Conservation (phyloP, 2,888 invertebrate species). For the Pterostichus niger region DNA sequence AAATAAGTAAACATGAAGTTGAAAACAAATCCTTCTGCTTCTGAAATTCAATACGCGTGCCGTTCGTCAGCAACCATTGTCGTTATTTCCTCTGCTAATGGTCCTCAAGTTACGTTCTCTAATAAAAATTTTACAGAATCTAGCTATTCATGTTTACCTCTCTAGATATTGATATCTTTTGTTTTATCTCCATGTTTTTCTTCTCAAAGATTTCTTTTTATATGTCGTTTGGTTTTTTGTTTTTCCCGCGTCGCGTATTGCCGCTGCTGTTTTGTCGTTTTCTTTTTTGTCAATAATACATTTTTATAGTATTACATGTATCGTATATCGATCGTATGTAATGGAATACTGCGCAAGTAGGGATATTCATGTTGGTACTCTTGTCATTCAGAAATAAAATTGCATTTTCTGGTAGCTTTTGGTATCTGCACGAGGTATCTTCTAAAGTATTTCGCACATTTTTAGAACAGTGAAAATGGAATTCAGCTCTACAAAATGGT, state of each 20-base stretch:
- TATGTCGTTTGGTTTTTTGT: conserved; percentile 24
- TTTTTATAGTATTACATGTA: conserved; percentile 39
- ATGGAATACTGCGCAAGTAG: conserved; percentile 13
- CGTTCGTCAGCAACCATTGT: not conserved
- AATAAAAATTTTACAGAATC: conserved; percentile 41
- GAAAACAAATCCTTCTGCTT: no score
- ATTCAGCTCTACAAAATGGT: no score
- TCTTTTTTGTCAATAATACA: conserved; percentile 32
- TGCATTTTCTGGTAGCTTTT: no score
- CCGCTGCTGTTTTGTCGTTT: conserved; percentile 16
- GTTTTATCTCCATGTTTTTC: conserved; percentile 36
- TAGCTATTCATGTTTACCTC: conserved; percentile 34
- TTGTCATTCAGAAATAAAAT: no score
- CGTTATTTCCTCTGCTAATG: conserved; percentile 11
- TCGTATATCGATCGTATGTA: conserved; percentile 11
- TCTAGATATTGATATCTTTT: conserved; percentile 30
- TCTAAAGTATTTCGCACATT: no score
- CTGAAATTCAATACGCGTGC: conserved; percentile 2
- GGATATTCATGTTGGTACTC: no score
- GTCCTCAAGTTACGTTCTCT: not conserved
- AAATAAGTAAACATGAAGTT: no score
- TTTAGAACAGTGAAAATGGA: no score
- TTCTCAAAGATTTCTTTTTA: conserved; percentile 6
- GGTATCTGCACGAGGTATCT: no score
- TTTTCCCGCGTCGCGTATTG: conserved; percentile 2